A percentile compares a stretch with the other conserved stretches of the same genome.
phyloP scores from a whole-genome alignment of 2,113 vertebrate species.

The Toxostoma redivivum region DNA sequence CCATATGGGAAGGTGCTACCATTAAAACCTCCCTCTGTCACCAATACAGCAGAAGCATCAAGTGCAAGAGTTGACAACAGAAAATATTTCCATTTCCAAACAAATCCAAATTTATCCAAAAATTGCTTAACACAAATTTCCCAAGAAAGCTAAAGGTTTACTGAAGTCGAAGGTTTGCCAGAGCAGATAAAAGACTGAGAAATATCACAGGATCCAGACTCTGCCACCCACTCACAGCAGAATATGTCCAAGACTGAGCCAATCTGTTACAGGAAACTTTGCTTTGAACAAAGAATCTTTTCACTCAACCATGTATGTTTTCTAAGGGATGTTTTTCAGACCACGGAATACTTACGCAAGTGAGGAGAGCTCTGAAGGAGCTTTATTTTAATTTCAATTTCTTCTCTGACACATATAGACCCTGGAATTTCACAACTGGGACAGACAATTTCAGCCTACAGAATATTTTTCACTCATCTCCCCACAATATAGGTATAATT shows the following conservation, averaged over 20 bases:
- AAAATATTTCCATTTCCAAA: neutral
- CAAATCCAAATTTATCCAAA: neutral
- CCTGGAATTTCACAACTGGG: neutral
- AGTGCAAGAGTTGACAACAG: neutral
- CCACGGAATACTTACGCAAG: neutral
- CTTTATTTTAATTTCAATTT: neutral
- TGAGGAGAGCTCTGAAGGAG: neutral
- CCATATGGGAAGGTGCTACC: neutral
- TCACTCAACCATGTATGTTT: neutral
- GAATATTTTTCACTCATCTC: neutral
- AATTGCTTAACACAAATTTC: neutral
- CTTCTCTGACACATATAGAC: neutral
- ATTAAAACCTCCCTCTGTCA: neutral
- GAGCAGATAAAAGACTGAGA: neutral
- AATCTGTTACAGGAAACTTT: slow-evolving; percentile 5
- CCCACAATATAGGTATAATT: neutral
- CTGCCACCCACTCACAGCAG: neutral
- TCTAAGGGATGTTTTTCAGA: neutral
- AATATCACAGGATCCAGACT: slow-evolving; percentile 12
- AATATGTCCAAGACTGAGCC: neutral
- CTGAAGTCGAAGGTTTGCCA: neutral
- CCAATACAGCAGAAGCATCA: neutral
- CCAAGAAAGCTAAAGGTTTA: neutral
- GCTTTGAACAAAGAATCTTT: neutral
- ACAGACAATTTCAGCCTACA: neutral